Conservation (phyloP, 2,797 vertebrate species). For the Sebastes matsubarae region DNA sequence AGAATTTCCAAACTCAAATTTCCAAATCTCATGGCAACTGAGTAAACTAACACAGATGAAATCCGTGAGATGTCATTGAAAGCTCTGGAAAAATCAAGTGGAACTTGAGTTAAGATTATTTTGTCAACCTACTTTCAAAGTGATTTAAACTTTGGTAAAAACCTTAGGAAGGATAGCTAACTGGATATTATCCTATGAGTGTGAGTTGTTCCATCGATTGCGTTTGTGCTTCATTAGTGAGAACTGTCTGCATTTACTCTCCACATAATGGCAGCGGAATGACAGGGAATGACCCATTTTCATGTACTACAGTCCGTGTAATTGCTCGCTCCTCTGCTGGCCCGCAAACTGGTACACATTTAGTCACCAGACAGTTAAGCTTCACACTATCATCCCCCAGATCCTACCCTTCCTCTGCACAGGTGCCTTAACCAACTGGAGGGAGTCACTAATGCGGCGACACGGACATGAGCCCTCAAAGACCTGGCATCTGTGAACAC, state of each 20-base stretch:
- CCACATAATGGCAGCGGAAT: not conserved
- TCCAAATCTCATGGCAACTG: not conserved
- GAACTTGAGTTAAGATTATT: not conserved
- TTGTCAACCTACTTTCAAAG: not conserved
- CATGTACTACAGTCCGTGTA: not conserved
- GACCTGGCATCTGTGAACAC: constrained; percentile 5
- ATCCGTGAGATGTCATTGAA: not conserved
- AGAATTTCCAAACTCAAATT: too few species aligned
- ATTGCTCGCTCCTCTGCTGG: not conserved
- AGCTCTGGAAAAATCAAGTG: not conserved
- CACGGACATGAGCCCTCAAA: not conserved
- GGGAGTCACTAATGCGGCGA: constrained; percentile 4
- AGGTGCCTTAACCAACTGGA: not conserved
- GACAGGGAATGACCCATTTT: not conserved
- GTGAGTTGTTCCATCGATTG: not conserved
- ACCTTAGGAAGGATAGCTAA: not conserved
- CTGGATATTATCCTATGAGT: not conserved
- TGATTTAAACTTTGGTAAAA: not conserved
- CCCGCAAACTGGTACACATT: not conserved
- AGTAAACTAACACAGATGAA: not conserved
- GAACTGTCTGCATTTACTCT: not conserved
- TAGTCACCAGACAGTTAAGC: not conserved
- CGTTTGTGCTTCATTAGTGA: not conserved
- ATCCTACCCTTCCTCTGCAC: not conserved
- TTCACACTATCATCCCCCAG: not conserved